Evolutionary conservation across 2,888 invertebrate species (phyloP).

Genomic region (Celastrina argiolus): DNA sequence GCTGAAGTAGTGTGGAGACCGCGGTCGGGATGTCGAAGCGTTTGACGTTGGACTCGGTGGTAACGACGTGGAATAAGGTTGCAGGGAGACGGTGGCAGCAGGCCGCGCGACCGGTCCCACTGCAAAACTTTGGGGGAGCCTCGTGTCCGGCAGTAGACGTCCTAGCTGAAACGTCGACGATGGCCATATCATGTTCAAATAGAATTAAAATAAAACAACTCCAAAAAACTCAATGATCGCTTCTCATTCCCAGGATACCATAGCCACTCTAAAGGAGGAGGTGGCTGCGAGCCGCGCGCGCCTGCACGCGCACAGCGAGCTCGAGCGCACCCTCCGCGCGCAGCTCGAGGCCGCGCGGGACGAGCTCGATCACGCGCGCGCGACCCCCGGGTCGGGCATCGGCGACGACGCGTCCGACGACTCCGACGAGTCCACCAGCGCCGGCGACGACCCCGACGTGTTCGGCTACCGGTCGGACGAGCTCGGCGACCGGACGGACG

Average conservation of each 20-base stretch:
- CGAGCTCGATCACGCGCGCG: slow-evolving; percentile 52
- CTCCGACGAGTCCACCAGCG: slow-evolving; percentile 37
- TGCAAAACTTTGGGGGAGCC: no score
- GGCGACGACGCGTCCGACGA: background rate
- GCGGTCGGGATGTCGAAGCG: no score
- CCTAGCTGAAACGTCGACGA: no score
- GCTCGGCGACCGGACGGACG: background rate
- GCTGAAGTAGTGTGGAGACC: no score
- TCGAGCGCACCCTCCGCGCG: slow-evolving; percentile 66
- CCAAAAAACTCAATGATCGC: background rate
- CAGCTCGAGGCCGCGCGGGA: slow-evolving; percentile 67
- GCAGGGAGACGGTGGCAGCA: no score
- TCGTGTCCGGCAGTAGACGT: no score
- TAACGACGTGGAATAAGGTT: no score
- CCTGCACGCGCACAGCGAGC: slow-evolving; percentile 66
- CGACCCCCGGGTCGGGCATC: slow-evolving; percentile 42
- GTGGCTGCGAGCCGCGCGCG: slow-evolving; percentile 67
- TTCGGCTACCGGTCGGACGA: background rate
- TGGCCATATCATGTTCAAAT: no score
- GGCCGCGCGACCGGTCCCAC: no score
- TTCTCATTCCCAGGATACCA: slow-evolving; percentile 52
- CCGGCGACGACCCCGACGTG: slow-evolving; percentile 51
- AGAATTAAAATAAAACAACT: background rate
- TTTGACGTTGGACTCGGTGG: no score
- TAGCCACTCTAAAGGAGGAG: slow-evolving; percentile 68